These are phyloP conservation scores for Aspidoscelis tigris DNA, from an alignment of 2,113 vertebrate genomes.

Conservation along the genomic window DNA sequence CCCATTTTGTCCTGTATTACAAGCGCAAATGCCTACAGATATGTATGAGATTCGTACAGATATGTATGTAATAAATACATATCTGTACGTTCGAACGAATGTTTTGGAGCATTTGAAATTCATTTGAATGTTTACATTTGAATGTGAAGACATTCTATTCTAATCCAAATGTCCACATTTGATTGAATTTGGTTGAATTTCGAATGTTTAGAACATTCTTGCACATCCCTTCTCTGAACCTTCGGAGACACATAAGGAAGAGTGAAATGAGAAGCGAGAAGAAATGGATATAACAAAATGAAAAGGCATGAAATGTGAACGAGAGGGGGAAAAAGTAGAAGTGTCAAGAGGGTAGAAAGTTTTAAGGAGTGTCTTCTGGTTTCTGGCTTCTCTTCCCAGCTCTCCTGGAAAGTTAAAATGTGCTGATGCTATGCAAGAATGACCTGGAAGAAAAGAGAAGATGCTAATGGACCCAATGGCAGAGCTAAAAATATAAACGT, in stretches of 20 bases:
- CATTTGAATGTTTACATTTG: too few species aligned
- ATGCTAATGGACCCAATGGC: constrained; percentile 56
- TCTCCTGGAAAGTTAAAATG: constrained; percentile 19
- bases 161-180: too few species aligned
- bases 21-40: too few species aligned
- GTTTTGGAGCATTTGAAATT: too few species aligned
- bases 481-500: constrained; percentile 61
- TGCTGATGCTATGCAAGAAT: constrained; percentile 35
- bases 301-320: background rate
- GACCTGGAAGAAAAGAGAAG: constrained; percentile 8
- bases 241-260: constrained; percentile 4
- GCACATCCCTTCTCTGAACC: background rate
- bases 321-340: background rate
- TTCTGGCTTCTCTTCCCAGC: background rate
- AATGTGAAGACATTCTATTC: too few species aligned
- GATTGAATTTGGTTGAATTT: too few species aligned
- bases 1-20: too few species aligned
- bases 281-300: background rate
- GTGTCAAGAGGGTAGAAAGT: background rate
- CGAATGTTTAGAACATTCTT: too few species aligned
- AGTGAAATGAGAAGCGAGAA: constrained; percentile 14
- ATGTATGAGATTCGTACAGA: too few species aligned
- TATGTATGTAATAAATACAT: too few species aligned
- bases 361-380: background rate
- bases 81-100: too few species aligned